These are phyloP conservation scores for Phyllotreta striolata DNA, from an alignment of 2,888 invertebrate genomes.

Conservation along the genomic window DNA sequence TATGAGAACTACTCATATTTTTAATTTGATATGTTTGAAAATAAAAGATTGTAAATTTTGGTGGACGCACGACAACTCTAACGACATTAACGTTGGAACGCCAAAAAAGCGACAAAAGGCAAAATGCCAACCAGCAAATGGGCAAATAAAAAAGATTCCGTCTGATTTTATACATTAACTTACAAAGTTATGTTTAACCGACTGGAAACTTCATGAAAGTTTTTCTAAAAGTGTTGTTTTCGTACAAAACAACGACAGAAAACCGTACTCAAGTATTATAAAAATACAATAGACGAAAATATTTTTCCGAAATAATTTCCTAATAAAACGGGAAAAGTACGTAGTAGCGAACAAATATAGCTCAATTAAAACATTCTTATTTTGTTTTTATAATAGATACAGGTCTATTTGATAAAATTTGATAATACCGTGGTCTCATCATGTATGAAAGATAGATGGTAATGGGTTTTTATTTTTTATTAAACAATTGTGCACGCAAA, in stretches of 20 bases:
- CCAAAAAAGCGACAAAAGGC: slow-evolving; percentile 10
- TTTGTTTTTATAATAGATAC: neutral
- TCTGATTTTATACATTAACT: too few relatives aligned
- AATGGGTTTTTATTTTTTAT: slow-evolving; percentile 42
- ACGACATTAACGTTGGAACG: neutral
- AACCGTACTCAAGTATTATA: too few relatives aligned
- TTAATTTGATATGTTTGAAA: too few relatives aligned
- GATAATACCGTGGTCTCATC: slow-evolving; percentile 34
- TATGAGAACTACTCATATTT: too few relatives aligned
- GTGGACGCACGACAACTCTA: neutral
- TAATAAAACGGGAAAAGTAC: too few relatives aligned
- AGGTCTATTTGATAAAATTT: slow-evolving; percentile 41
- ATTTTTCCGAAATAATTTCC: too few relatives aligned
- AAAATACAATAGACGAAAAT: too few relatives aligned
- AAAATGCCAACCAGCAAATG: slow-evolving; percentile 2
- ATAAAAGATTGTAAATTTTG: slow-evolving; percentile 10
- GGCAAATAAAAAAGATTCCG: too few relatives aligned
- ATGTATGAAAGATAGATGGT: slow-evolving; percentile 36
- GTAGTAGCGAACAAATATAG: neutral
- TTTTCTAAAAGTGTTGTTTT: too few relatives aligned
- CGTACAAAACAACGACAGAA: too few relatives aligned
- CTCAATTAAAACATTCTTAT: neutral
- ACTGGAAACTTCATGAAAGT: too few relatives aligned
- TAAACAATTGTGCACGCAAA: slow-evolving; percentile 32
- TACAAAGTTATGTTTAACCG: too few relatives aligned